phyloP scores from a whole-genome alignment of 2,797 vertebrate species.

The Mionectes olivaceus region DNA sequence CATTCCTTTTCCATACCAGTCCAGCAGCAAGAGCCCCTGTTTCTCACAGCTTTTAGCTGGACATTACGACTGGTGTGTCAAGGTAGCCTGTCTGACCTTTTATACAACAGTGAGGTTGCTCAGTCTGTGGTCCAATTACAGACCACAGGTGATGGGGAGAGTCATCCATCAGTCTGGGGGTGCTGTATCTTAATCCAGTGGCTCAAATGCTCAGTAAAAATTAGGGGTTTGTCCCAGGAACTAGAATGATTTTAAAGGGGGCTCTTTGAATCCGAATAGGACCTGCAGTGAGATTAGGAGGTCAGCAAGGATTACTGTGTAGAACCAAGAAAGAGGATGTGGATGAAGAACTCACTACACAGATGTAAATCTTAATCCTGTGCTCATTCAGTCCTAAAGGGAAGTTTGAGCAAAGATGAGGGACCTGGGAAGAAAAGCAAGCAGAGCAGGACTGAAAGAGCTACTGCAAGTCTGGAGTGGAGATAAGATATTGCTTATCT shows the following conservation, averaged over 20 bases:
- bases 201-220: background rate
- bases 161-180: background rate
- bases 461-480: background rate
- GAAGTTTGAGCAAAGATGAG: background rate
- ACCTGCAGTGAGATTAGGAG: background rate
- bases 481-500: background rate
- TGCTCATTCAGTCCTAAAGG: background rate
- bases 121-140: accelerated
- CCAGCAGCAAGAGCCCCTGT: background rate
- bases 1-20: background rate
- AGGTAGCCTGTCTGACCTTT: background rate
- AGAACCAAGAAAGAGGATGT: background rate
- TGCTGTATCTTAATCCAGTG: background rate
- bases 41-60: background rate
- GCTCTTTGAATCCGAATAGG: background rate
- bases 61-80: background rate
- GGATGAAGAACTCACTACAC: background rate
- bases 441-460: background rate
- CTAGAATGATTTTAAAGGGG: background rate
- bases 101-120: accelerated
- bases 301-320: accelerated
- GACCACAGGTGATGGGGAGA: background rate
- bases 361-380: background rate
- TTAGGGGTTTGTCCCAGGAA: background rate
- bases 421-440: background rate